These are phyloP conservation scores for Indri indri DNA, from an alignment of 2,113 vertebrate genomes.

Conservation along the genomic window DNA sequence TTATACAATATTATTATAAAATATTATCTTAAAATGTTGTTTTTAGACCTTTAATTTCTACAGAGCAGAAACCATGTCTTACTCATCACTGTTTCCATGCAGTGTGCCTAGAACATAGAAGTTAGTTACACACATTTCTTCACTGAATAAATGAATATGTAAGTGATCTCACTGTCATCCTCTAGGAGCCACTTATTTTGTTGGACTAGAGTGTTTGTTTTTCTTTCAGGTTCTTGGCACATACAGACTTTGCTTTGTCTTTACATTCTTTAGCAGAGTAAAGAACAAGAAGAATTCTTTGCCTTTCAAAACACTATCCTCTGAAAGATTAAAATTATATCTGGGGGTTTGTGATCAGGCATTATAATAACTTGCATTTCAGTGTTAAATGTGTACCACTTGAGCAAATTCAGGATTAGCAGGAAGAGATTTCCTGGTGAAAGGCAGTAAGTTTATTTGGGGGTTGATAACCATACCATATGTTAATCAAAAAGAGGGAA, in stretches of 20 bases:
- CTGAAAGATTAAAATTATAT: constrained; percentile 42
- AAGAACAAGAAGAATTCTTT: constrained; percentile 24
- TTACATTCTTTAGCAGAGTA: constrained; percentile 10
- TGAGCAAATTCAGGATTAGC: constrained; percentile 6
- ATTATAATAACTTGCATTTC: constrained; percentile 29
- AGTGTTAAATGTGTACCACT: neutral
- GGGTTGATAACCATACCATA: neutral
- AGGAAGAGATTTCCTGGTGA: constrained; percentile 23
- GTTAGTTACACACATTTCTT: neutral
- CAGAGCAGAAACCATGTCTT: constrained; percentile 1
- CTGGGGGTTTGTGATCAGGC: neutral
- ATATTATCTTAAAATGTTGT: constrained; percentile 26
- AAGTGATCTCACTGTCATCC: neutral
- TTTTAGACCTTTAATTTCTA: constrained; percentile 41
- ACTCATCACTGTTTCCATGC: neutral
- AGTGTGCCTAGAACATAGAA: neutral
- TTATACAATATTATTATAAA: neutral
- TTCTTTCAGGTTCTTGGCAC: neutral
- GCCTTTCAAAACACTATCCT: neutral
- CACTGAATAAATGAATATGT: neutral
- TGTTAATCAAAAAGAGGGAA: constrained; percentile 34
- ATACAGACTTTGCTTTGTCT: neutral
- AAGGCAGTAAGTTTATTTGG: constrained; percentile 29
- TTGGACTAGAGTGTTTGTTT: neutral
- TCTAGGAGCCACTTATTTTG: constrained; percentile 29